Conservation (phyloP, 2,797 vertebrate species). For the Chelon labrosus region DNA sequence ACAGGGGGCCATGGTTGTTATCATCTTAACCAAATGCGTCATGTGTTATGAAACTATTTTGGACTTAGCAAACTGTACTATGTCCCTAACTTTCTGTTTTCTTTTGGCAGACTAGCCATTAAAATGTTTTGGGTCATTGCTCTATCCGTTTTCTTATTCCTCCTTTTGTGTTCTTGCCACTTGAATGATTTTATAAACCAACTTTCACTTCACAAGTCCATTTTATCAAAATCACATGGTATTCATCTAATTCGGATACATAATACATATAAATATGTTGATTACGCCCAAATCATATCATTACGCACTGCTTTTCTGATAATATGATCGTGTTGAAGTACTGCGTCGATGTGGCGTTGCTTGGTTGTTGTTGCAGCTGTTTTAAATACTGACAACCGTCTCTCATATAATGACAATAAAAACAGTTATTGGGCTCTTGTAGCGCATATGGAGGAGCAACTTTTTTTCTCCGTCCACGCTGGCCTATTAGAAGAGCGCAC, state of each 20-base stretch:
- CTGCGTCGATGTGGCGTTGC: too few relatives aligned
- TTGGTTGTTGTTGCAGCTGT: too few relatives aligned
- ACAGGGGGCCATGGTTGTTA: not conserved
- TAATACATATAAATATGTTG: not conserved
- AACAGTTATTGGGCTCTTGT: not conserved
- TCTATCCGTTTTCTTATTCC: not conserved
- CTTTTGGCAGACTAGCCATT: not conserved
- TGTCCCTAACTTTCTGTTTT: not conserved
- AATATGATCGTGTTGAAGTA: not conserved
- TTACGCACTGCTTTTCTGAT: not conserved
- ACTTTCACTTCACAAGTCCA: not conserved
- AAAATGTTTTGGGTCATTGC: not conserved
- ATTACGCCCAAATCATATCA: not conserved
- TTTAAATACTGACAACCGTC: not conserved
- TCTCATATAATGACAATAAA: not conserved
- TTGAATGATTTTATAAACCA: not conserved
- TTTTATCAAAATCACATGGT: not conserved
- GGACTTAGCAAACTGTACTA: not conserved
- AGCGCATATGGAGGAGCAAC: slow-evolving; percentile 25
- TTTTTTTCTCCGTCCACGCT: slow-evolving; percentile 42
- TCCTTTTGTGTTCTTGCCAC: not conserved
- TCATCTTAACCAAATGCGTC: not conserved
- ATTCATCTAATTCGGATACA: too few relatives aligned
- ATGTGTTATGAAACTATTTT: not conserved
- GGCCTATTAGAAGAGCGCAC: slow-evolving; percentile 67